A percentile compares a stretch with the other conserved stretches of the same genome.
Evolutionary conservation across 2,113 vertebrate species (phyloP).

Genomic region (Mionectes macconnelli): DNA sequence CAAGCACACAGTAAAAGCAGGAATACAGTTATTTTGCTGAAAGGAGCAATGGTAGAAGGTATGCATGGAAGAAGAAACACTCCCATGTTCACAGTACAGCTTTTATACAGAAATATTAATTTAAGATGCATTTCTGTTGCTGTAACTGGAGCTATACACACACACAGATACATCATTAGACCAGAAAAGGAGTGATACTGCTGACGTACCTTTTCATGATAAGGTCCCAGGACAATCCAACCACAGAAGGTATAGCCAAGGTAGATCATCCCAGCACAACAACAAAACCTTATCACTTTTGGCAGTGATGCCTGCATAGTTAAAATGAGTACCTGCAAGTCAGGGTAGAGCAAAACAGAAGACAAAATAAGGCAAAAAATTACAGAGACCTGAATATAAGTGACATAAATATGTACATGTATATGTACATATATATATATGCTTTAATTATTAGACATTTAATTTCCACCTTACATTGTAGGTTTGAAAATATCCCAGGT

Average conservation of each 20-base stretch:
- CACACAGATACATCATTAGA: neutral
- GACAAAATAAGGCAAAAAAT: neutral
- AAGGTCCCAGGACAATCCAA: slow-evolving; percentile 95
- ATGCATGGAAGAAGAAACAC: neutral
- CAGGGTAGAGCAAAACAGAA: neutral
- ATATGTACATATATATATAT: accelerated
- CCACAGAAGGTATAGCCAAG: slow-evolving; percentile 97
- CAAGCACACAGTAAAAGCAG: neutral
- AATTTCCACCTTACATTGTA: slow-evolving; percentile 86
- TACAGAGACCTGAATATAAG: neutral
- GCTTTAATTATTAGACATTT: neutral
- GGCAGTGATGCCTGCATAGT: slow-evolving; percentile 93
- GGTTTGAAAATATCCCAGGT: slow-evolving; percentile 95
- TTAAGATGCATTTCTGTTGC: neutral
- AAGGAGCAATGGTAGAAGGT: neutral
- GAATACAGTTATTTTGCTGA: neutral
- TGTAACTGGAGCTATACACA: neutral
- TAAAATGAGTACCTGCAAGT: slow-evolving; percentile 88
- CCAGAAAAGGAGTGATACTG: neutral
- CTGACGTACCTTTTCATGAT: slow-evolving; percentile 89
- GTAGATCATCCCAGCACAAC: slow-evolving; percentile 97
- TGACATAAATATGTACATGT: neutral
- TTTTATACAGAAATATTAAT: neutral
- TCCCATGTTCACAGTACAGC: neutral
- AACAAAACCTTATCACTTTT: slow-evolving; percentile 93